Conservation (phyloP, 2,888 invertebrate species). For the Anagyrus pseudococci region DNA sequence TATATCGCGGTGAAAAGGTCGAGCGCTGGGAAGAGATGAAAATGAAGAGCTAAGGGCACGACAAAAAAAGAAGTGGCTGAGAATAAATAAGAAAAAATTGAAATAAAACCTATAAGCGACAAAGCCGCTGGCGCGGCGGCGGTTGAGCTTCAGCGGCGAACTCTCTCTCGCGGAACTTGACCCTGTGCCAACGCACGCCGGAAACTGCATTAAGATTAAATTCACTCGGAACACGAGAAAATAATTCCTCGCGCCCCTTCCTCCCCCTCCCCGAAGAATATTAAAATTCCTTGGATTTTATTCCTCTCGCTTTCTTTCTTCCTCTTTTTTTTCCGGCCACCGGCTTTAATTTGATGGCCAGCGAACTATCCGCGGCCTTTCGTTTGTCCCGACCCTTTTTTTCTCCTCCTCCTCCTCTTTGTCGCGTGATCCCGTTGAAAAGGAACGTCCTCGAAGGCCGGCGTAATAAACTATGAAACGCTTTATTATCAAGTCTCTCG, state of each 20-base stretch:
- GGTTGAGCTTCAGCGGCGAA: not conserved
- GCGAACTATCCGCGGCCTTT: not conserved
- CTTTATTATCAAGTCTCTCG: not conserved
- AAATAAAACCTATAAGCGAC: no score
- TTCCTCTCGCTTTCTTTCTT: not conserved
- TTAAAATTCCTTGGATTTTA: constrained; percentile 25
- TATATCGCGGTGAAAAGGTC: not conserved
- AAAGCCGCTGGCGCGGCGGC: constrained; percentile 10
- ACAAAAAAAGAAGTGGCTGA: not conserved
- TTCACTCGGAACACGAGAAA: constrained; percentile 25
- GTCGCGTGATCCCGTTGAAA: not conserved
- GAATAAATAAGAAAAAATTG: constrained; percentile 1
- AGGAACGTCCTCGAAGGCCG: not conserved
- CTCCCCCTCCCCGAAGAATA: constrained; percentile 5
- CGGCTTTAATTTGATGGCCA: constrained; percentile 14
- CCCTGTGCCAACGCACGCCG: constrained; percentile 22
- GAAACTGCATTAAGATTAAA: constrained; percentile 32
- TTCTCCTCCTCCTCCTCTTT: not conserved
- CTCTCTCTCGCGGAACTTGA: constrained; percentile 17
- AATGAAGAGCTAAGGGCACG: not conserved
- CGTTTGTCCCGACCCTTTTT: not conserved
- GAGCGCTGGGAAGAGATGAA: not conserved
- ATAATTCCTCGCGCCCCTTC: constrained; percentile 20
- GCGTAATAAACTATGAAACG: not conserved
- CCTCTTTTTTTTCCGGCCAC: not conserved